Base-by-base conservation (phyloP, 2,797 vertebrate species). In the Lepus oiostolus region DNA sequence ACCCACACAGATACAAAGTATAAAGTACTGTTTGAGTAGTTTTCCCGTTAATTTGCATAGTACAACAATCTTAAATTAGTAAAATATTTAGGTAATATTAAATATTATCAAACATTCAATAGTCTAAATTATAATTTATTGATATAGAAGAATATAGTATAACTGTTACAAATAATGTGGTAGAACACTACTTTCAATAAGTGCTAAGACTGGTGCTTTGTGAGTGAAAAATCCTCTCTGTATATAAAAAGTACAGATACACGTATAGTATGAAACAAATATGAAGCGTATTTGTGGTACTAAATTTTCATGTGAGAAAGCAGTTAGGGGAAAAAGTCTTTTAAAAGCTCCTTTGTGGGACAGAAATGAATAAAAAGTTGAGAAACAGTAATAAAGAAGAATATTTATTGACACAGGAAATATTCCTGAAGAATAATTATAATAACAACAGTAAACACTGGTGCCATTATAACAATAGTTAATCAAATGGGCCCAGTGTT, bases 381-480 rank as follows among this genome's bases (percentile, higher is more conserved):
- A 86, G 12, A 85, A 90, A 90, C n/a, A 81, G 4, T 70, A 35
- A 22, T 54, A 3, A 26, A 47, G 32, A 65, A 90, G 50, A 95
- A 71, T 60, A 84, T 72, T 70, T 93, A 70, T 38, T 71, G 74
- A 74, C 24, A 70, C 67, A 79, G 21, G 82, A 93, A 81, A 86
- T 86, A 85, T 68, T 70, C 21, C 50, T 88, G 21, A 74, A 80
- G 67, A 91, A 94, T 65, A 92, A 94, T 84, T 84, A 10, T 9
- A 90, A 86, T 28, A 90, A 52, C n/a, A 21, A 30, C 58, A 71
- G 38, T 80, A 65, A 74, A 2, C 32, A 77, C 8, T 81, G 7
- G n/a, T 81, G 19, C n/a, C 74, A 21, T 68, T 90, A 63, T 65
- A 90, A 88, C 30, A 96, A 52, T 74, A 93, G 38, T 35, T 91